These are phyloP conservation scores for Urocitellus parryii DNA, from an alignment of 2,113 vertebrate genomes.

Conservation along the genomic window DNA sequence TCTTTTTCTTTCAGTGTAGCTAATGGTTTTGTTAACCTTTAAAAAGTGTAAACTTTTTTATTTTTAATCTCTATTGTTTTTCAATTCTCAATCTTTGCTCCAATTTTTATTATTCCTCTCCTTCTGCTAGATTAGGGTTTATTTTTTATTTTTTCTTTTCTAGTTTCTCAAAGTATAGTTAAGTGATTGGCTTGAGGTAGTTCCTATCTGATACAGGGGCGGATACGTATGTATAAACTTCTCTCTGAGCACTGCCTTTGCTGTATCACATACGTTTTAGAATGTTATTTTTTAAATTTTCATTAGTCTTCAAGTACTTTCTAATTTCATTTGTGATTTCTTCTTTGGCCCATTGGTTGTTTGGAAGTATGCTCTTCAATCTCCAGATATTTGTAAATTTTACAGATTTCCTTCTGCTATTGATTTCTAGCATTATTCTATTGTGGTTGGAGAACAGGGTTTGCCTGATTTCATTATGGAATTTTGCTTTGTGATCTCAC, in stretches of 20 bases:
- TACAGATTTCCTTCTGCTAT: background rate
- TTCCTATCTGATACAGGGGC: background rate
- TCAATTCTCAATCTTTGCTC: background rate
- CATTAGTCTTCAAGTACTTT: too few relatives aligned
- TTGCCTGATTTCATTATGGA: background rate
- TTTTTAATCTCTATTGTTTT: too few relatives aligned
- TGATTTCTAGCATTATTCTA: too few relatives aligned
- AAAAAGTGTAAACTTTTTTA: background rate
- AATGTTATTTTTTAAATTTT: too few relatives aligned
- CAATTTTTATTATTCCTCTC: background rate
- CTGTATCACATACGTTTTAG: too few relatives aligned
- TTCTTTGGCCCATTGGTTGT: too few relatives aligned
- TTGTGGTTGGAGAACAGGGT: background rate
- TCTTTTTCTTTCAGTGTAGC: background rate
- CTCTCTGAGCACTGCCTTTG: background rate
- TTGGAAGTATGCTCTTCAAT: too few relatives aligned
- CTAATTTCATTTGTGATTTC: too few relatives aligned
- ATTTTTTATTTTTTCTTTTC: too few relatives aligned
- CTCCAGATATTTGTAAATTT: background rate
- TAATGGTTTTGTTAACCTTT: background rate
- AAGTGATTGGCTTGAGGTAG: background rate
- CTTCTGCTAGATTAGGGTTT: too few relatives aligned
- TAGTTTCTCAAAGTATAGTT: background rate
- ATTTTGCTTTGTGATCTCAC: background rate
- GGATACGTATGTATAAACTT: background rate